Evolutionary conservation across 2,113 vertebrate genomes (phyloP).

Genomic region (Hippocampus comes): DNA sequence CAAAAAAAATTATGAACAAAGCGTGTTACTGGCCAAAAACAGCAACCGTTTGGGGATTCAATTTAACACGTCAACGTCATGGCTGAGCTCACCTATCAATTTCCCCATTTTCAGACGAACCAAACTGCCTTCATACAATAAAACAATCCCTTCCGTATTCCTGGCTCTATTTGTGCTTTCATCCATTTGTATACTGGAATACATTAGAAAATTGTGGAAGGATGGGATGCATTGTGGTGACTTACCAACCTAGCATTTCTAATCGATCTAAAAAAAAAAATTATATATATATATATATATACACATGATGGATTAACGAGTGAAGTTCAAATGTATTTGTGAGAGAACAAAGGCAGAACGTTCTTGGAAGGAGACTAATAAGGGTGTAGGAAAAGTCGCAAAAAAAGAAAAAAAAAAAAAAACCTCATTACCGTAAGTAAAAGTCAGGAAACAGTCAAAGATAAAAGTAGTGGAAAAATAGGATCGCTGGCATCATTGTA

Average conservation of each 20-base stretch:
- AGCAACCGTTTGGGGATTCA: too few species aligned
- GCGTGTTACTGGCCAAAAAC: too few species aligned
- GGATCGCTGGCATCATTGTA: slow-evolving; percentile 8
- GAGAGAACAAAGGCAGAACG: slow-evolving; percentile 2
- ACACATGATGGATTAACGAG: neutral
- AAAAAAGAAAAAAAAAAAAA: slow-evolving; percentile 12
- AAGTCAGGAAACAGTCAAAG: slow-evolving; percentile 22
- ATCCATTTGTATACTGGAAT: neutral
- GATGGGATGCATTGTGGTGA: neutral
- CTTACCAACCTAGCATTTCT: neutral
- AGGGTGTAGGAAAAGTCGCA: slow-evolving; percentile 7
- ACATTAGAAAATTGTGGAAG: neutral
- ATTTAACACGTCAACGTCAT: too few species aligned
- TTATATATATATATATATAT: too few species aligned
- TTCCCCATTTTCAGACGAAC: too few species aligned
- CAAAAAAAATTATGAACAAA: too few species aligned
- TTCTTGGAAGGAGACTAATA: neutral
- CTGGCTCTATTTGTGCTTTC: neutral
- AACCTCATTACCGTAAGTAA: slow-evolving; percentile 7
- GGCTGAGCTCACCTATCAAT: too few species aligned
- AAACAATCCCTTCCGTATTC: neutral
- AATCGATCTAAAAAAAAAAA: too few species aligned
- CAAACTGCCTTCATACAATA: neutral
- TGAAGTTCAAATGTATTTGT: slow-evolving; percentile 1
- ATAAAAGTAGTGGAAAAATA: slow-evolving; percentile 25